phyloP scores from a whole-genome alignment of 2,888 invertebrate genomes.

The Hydriomena furcata region DNA sequence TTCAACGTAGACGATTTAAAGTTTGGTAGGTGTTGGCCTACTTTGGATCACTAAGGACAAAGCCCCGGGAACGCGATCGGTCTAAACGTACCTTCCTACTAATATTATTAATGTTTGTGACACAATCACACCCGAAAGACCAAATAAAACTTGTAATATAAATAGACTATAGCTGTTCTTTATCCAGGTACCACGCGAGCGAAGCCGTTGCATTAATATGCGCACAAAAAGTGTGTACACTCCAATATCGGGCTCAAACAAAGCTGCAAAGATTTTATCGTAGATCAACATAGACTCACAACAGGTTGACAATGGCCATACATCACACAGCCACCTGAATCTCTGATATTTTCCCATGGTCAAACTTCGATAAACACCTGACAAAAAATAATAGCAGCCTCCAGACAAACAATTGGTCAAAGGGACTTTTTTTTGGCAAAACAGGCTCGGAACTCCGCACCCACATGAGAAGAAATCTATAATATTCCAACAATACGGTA shows the following conservation, averaged over 20 bases:
- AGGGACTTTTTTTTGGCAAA: conserved; percentile 73
- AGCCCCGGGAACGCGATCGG: conserved; percentile 24
- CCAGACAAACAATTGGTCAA: conserved; percentile 81
- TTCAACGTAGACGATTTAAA: conserved; percentile 78
- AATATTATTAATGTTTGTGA: too few relatives aligned
- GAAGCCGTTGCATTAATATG: too few relatives aligned
- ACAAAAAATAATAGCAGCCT: conserved; percentile 72
- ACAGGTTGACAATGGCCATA: conserved; percentile 72
- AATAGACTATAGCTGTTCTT: too few relatives aligned
- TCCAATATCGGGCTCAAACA: conserved; percentile 47
- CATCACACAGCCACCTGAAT: conserved; percentile 76
- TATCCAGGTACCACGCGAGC: too few relatives aligned
- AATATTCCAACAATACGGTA: conserved; percentile 71
- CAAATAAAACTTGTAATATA: too few relatives aligned
- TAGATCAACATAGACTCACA: conserved; percentile 46
- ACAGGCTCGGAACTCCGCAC: conserved; percentile 67
- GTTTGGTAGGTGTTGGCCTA: conserved; percentile 72
- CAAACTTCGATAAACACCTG: conserved; percentile 78
- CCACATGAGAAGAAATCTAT: conserved; percentile 73
- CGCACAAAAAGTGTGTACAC: conserved; percentile 35
- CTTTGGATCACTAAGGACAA: conserved; percentile 54
- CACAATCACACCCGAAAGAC: too few relatives aligned
- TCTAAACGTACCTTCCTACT: conserved; percentile 31
- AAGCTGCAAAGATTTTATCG: conserved; percentile 63
- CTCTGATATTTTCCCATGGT: conserved; percentile 81